phyloP scores from a whole-genome alignment of 2,797 vertebrate species.

The Enteromius anoplus region DNA sequence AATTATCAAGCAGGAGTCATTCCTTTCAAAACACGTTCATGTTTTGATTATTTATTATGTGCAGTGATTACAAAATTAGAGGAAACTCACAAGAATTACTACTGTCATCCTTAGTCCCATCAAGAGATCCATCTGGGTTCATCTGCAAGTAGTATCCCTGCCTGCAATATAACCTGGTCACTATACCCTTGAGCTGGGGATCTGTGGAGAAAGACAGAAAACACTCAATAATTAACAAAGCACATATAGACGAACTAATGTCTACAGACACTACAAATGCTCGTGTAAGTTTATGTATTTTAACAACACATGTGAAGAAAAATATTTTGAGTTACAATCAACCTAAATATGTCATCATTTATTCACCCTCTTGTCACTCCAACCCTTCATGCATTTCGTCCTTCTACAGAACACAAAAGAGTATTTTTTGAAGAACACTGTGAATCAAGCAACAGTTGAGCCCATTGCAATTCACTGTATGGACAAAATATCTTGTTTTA shows the following conservation, averaged over 20 bases:
- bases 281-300: not conserved
- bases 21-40: not conserved
- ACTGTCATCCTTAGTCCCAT: slow-evolving; percentile 99
- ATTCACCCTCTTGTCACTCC: not conserved
- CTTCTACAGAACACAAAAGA: not conserved
- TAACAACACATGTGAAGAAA: not conserved
- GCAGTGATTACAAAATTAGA: not conserved
- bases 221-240: not conserved
- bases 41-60: not conserved
- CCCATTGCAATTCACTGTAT: not conserved
- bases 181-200: slow-evolving; percentile 99
- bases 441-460: not conserved
- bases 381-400: not conserved
- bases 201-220: slow-evolving; percentile 80
- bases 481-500: not conserved
- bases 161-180: slow-evolving; percentile 99
- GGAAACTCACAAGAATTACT: slow-evolving; percentile 93
- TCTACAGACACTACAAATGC: not conserved
- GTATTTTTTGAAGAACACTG: not conserved
- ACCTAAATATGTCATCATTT: not conserved
- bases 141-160: slow-evolving; percentile 99
- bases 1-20: not conserved
- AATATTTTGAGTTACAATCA: not conserved
- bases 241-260: not conserved
- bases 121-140: slow-evolving; percentile 99